Base-by-base conservation (phyloP, 1,140 invertebrate species). In the Pseudobourletiella spinata region DNA sequence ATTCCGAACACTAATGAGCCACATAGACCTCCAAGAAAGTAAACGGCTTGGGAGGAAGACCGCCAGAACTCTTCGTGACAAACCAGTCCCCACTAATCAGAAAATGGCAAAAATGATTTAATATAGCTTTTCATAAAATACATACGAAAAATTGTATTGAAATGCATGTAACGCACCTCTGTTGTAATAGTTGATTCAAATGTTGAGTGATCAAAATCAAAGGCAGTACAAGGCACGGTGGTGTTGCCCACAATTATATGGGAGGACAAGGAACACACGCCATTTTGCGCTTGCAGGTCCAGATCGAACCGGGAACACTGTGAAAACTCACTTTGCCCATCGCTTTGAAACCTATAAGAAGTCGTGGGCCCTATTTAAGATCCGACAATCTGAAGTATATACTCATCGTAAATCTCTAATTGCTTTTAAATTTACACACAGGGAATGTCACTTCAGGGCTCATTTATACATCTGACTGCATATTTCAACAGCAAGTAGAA, bases 1-100 rank as follows among this genome's bases (percentile, higher is more conserved):
- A 83, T 81, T 24, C 84, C 84, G 39, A 83, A 84, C 2, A 85
- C 78, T 11, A 86, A 79, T 39, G 84, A 84, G 62, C 84, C 84
- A n/a, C 11, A 15, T 25, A 48, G 24, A 11, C 11, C 11, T 18
- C 46, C 46, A 11, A 20, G 6, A 25, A 22, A n/a, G 24, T 48
- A 48, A 11, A 48, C 46, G 24, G 46, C 46, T 48, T 48, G 46
- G 24, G 16, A 20, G 11, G 46, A 15, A 15, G 46, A 48, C 6
- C 11, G 11, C 18, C 6, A 20, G 22, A 20, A 6, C 22, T 48
- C 46, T 22, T 48, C 11, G 6, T 22, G 11, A 25, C 46, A 48
- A 11, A 48, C 46, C 6, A 20, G 46, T 25, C 22, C 6, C 46
- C 46, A 48, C 46, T 48, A n/a, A n/a, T n/a, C n/a, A n/a, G n/a